A percentile compares a stretch with the other conserved stretches of the same genome.
Conservation (phyloP, 1,140 invertebrate species). For the Potamilus streckersoni region DNA sequence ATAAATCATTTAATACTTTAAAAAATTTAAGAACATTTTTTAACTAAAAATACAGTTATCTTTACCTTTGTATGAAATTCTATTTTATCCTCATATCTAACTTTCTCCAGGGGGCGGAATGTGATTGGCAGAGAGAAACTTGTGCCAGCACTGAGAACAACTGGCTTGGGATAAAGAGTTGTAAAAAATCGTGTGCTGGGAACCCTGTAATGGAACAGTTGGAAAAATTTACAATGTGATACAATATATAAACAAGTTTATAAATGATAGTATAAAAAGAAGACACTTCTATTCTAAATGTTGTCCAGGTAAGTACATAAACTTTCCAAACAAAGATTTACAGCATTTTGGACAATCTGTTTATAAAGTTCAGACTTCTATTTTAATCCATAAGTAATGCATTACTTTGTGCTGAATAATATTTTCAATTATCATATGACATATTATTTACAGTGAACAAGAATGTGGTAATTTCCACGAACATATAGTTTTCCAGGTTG, state of each 20-base stretch:
- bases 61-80: conserved; percentile 57
- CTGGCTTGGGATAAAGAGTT: conserved; percentile 63
- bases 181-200: conserved; percentile 63
- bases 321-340: background rate
- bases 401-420: background rate
- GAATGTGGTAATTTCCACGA: no score
- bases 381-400: background rate
- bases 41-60: background rate
- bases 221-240: background rate
- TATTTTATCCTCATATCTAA: conserved; percentile 62
- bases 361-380: background rate
- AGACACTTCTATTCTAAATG: no score
- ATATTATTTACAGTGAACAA: no score
- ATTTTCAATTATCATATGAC: no score
- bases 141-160: conserved; percentile 65
- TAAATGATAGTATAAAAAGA: background rate
- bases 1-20: background rate
- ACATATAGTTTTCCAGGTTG: no score
- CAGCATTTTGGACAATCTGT: background rate
- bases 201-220: conserved; percentile 45
- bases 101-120: conserved; percentile 66
- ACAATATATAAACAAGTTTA: background rate
- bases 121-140: conserved; percentile 65
- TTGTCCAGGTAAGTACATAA: background rate
- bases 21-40: background rate